These are phyloP conservation scores for Heliconius erato DNA, from an alignment of 2,888 invertebrate species.

Conservation along the genomic window DNA sequence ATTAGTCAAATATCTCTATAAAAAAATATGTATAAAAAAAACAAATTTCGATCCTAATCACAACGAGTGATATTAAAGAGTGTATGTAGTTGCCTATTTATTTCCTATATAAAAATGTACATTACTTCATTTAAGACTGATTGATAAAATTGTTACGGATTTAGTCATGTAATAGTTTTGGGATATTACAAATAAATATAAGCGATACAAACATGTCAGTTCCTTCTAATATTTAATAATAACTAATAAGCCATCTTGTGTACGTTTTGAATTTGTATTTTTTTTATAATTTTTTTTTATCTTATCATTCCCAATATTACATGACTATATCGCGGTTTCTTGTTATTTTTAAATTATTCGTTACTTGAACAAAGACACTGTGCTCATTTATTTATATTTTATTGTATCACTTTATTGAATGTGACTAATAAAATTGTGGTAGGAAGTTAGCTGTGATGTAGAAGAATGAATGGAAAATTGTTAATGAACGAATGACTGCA, in stretches of 20 bases:
- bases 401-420: constrained; percentile 27
- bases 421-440: constrained; percentile 27
- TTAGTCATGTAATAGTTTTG: constrained; percentile 35
- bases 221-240: constrained; percentile 3
- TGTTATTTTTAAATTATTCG: constrained; percentile 63
- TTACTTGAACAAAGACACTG: constrained; percentile 50
- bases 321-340: constrained; percentile 45
- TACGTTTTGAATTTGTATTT: background rate
- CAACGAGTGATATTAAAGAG: constrained; percentile 4
- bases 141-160: constrained; percentile 59
- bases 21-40: background rate
- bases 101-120: constrained; percentile 22
- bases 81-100: constrained; percentile 22
- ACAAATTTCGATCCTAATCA: constrained; percentile 1
- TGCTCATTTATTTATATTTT: constrained; percentile 47
- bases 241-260: background rate
- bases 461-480: constrained; percentile 3
- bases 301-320: constrained; percentile 25
- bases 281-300: background rate
- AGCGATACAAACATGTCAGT: constrained; percentile 15
- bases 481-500: background rate
- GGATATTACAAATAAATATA: background rate
- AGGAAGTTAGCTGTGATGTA: constrained; percentile 21
- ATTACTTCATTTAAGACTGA: constrained; percentile 73
- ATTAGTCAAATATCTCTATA: constrained; percentile 20